Evolutionary conservation across 2,888 invertebrate genomes (phyloP), one percentile per base, ranked within the genome.

Genomic region (Ligdia adustata): DNA sequence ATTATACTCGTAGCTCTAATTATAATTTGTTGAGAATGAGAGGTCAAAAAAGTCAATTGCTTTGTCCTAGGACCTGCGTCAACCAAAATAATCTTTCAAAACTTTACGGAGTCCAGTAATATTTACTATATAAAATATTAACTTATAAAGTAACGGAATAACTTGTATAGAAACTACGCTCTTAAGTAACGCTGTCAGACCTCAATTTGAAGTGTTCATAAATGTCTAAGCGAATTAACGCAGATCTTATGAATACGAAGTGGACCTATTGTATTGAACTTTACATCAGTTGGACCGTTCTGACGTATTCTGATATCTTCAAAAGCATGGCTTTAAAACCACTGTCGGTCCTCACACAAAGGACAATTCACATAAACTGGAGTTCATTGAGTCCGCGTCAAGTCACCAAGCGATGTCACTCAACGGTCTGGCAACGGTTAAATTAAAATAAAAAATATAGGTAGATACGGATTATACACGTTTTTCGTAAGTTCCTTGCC

Each of bases 351-450:
- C 71, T 69, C 73, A 77, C 71, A 73, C 73, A 79, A 77, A 68
- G 65, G 69, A 53, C 66, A 72, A 75, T 75, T 74, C 72, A 72
- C 70, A 71, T 67, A 71, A 75, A 70, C 65, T 71, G 64, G 62
- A 71, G 66, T 72, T 79, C 73, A 81, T 72, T 73, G 74, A 74
- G 69, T 64, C 56, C 66, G 62, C 66, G 78, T 75, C 82, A 78
- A 74, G 66, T 68, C 67, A 66, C 63, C 72, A 64, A 62, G 69
- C 52, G 64, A 62, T 78, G 86, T 85, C 88, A 87, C 76, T 86
- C 86, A 85, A 82, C 79, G 84, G 83, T 85, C 87, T 86, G 62
- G 75, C 73, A 72, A 82, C 75, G 74, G 80, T 79, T 78, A 74
- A 73, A 68, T 59, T 60, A 28, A 33, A 4, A 57, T 56, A 66